phyloP scores from a whole-genome alignment of 1,140 invertebrate species.

The Orius laevigatus region DNA sequence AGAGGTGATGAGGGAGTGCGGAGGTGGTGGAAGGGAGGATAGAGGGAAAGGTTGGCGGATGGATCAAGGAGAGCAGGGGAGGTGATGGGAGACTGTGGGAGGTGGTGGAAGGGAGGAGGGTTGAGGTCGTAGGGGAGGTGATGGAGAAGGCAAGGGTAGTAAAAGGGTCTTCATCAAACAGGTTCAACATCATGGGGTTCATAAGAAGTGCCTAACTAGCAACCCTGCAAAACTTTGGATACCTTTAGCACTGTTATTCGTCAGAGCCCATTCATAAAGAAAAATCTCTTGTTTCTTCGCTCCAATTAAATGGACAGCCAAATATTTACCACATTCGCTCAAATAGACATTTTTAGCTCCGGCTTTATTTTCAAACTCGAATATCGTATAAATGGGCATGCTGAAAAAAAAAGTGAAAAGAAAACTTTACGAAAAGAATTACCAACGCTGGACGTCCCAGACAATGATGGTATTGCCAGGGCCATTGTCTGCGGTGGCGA shows the following conservation, averaged over 20 bases:
- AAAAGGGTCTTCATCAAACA: too few species aligned
- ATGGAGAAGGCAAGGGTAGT: too few species aligned
- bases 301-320: background rate
- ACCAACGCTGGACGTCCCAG: slow-evolving; percentile 3
- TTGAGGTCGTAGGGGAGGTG: too few species aligned
- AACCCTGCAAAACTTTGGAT: too few species aligned
- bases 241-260: background rate
- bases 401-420: background rate
- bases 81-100: too few species aligned
- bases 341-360: background rate
- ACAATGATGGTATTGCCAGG: slow-evolving; percentile 1
- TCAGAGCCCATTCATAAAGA: slow-evolving; percentile 4
- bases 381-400: slow-evolving; percentile 4
- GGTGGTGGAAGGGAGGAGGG: too few species aligned
- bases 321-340: background rate
- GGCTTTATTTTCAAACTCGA: background rate
- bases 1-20: too few species aligned
- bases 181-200: too few species aligned
- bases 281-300: slow-evolving; percentile 1
- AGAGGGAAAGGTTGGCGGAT: too few species aligned
- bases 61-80: too few species aligned
- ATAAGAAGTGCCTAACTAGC: too few species aligned
- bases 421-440: background rate
- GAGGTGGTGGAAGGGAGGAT: too few species aligned
- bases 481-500: background rate